Base-by-base conservation (phyloP, 2,113 vertebrate species). In the Anarhynchus alexandrinus region DNA sequence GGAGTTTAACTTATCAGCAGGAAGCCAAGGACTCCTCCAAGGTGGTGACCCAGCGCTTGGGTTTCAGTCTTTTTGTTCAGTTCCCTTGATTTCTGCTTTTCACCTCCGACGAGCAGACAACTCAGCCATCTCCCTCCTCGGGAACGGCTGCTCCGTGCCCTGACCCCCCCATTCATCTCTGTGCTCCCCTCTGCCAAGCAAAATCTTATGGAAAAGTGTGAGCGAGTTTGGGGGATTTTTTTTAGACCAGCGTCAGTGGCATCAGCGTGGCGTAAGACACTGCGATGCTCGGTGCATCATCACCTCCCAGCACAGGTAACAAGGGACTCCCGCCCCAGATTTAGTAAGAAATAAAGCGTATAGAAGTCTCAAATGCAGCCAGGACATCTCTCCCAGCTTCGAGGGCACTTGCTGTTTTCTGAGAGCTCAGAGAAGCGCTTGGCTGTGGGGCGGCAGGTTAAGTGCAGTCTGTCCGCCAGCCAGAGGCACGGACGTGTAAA, bases 391-490 rank as follows among this genome's bases (percentile, higher is more conserved):
- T 67, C 51, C 55, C 51, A 16, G 8, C 47, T 62, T 47, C 0
- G 12, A 83, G 42, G 2, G 54, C 27, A 3, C n/a, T 94, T 58
- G 11, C 40, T 57, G 1, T 58, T 83, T 79, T 67, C 66, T 17
- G 66, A 58, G 85, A 90, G 82, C 70, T 59, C 69, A 47, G 70
- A 49, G 73, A 40, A 89, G 47, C 38, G 10, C 58, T 94, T 76
- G 92, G 90, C 88, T 86, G 82, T 1, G 0, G 82, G 54, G 43
- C 4, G 6, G 85, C 66, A 77, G 95, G 96, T 97, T 94, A 97
- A 96, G 88, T 86, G 95, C 71, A 54, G 79, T 42, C 95, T 94
- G 95, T 96, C 95, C n/a, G 74, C 0, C 1, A 92, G 94, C 95
- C 91, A 93, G 95, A 76, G 74, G 36, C 40, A 3, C 58, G 1